Percentiles rank a stretch among this genome's conserved stretches.
Evolutionary conservation across 2,888 invertebrate species (phyloP).

Genomic region (Xanthorhoe designata): DNA sequence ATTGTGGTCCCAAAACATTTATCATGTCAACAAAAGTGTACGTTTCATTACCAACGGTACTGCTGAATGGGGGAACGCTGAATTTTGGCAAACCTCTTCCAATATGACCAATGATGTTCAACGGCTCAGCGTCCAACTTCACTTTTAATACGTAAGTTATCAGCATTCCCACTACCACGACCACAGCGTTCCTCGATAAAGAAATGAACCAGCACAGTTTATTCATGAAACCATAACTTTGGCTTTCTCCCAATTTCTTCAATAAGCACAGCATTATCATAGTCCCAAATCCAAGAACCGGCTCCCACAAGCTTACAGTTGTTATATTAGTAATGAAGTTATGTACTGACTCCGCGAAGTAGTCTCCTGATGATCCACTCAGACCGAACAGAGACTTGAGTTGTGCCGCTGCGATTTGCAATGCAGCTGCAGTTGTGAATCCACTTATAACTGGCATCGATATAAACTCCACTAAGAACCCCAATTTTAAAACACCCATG

Average conservation of each 20-base stretch:
- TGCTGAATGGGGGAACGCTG: constrained; percentile 88
- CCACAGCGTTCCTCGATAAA: constrained; percentile 91
- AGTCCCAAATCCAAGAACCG: constrained; percentile 87
- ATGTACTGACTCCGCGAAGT: constrained; percentile 87
- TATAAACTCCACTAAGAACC: constrained; percentile 94
- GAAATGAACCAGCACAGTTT: constrained; percentile 87
- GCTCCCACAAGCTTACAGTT: constrained; percentile 86
- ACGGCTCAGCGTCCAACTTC: constrained; percentile 77
- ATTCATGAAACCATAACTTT: constrained; percentile 74
- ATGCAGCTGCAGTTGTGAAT: constrained; percentile 94
- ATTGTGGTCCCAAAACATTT: constrained; percentile 84
- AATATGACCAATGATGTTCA: constrained; percentile 88
- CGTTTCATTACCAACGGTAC: constrained; percentile 84
- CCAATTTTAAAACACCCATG: constrained; percentile 91
- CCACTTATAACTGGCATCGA: constrained; percentile 94
- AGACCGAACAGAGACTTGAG: constrained; percentile 90
- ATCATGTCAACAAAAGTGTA: constrained; percentile 87
- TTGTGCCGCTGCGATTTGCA: constrained; percentile 93
- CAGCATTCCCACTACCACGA: constrained; percentile 90
- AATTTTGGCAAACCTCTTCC: constrained; percentile 89
- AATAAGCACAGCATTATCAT: constrained; percentile 86
- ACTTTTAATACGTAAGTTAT: constrained; percentile 82
- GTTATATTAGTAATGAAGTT: constrained; percentile 87
- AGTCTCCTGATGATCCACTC: constrained; percentile 85
- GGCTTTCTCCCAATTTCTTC: constrained; percentile 85